Evolutionary conservation across 2,888 invertebrate genomes (phyloP), one percentile per base, ranked within the genome.

Genomic region (Watsonalla cultraria): DNA sequence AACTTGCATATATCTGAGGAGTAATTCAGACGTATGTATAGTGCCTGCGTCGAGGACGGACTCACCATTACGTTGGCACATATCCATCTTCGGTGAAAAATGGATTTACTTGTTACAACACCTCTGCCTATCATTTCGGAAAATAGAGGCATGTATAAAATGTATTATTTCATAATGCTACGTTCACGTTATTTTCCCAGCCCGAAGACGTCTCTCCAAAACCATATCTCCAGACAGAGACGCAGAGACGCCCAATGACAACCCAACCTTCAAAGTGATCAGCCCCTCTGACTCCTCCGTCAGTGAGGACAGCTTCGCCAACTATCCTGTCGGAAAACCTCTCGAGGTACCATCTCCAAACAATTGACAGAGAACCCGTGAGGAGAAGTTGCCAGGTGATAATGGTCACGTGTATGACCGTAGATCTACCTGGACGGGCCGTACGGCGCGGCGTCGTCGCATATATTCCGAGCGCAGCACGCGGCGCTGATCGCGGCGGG

Each of bases 371-470:
- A 5, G 37, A 7, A 37, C 7, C 8, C 8, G 37, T 37, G 8
- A 37, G 7, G 8, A 37, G 39, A 7, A 13, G 39, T 33, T n/a
- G 7, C 24, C 4, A 2, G 24, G 24, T 24, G 24, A 4, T 24
- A 24, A 15, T 9, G 35, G 33, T 7, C 14, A 45, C 13, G 37
- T 53, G 15, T 42, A 7, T 51, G 45, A 51, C 58, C 59, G 8
- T 80, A 98, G 97, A 96, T 98, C 61, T 97, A 94, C 80, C 91
- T 99, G 52, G 98, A 99, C 84, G 98, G 98, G 0, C 98, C 99
- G 0, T 98, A 98, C 81, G 98, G 98, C 2, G 97, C 98, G 0
- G 97, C 98, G 0, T 97, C 98, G 0, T 96, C 97, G 54, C 97
- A 98, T 83, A 98, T 99, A 65, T 98, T 98, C 89, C 93, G 96